These are phyloP conservation scores for Hemicentrotus pulcherrimus DNA, from an alignment of 35 echinoderm and acorn worm genomes.

Conservation along the genomic window DNA sequence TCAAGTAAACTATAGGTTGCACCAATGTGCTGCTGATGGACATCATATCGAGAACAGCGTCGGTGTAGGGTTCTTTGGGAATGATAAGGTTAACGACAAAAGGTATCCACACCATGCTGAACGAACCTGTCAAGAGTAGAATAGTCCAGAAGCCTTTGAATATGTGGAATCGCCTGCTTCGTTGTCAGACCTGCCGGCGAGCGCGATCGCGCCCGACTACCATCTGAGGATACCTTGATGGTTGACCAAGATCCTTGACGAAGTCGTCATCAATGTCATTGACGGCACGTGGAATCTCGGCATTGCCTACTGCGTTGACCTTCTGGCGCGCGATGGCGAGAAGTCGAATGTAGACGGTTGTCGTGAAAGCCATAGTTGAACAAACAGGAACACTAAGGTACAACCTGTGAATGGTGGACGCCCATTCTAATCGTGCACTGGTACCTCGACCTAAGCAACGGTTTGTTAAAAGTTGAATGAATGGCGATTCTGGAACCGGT, in stretches of 20 bases:
- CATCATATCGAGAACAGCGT: no score
- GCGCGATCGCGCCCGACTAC: background rate
- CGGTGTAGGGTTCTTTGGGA: no score
- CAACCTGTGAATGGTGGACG: background rate
- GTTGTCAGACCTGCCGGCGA: background rate
- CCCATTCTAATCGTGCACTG: background rate
- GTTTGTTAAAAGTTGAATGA: background rate
- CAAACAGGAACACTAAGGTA: background rate
- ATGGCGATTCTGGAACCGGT: background rate
- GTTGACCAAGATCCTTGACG: background rate
- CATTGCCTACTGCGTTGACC: no score
- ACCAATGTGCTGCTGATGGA: no score
- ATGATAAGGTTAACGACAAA: background rate
- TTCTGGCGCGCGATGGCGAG: background rate
- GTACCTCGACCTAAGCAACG: background rate
- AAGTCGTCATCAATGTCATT: no score
- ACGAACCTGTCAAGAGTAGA: background rate
- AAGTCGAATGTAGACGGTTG: background rate
- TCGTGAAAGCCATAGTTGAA: background rate
- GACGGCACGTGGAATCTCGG: background rate
- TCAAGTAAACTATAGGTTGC: no score
- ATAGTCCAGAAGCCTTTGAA: background rate
- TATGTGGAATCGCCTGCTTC: background rate
- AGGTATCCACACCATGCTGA: background rate
- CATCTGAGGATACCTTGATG: background rate